Evolutionary conservation across 1,140 invertebrate genomes (phyloP).

Genomic region (Homalodisca vitripennis): DNA sequence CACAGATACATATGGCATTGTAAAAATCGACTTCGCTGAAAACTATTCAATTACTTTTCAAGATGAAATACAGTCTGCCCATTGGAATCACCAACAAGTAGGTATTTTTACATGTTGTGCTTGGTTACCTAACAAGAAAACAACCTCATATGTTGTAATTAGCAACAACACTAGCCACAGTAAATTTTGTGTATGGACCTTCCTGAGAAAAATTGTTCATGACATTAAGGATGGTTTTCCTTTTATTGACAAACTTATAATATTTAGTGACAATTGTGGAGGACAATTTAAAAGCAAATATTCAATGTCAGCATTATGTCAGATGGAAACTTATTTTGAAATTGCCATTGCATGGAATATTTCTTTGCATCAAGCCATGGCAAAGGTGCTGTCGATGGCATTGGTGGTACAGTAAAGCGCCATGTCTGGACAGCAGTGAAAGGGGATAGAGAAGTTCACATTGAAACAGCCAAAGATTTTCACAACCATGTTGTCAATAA

Average conservation of each 20-base stretch:
- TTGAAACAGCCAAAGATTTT: no score
- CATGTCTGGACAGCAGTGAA: conserved; percentile 29
- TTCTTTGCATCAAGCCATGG: conserved; percentile 45
- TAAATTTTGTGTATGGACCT: neutral
- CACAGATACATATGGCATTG: neutral
- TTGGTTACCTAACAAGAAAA: conserved; percentile 8
- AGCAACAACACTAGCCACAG: neutral
- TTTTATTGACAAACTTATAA: neutral
- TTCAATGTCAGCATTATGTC: neutral
- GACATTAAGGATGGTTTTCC: neutral
- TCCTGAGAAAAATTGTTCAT: neutral
- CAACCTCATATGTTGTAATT: neutral
- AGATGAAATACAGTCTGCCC: conserved; percentile 31
- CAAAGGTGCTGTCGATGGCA: conserved; percentile 45
- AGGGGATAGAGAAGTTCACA: conserved; percentile 8
- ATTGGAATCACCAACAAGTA: conserved; percentile 29
- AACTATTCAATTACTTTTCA: conserved; percentile 13
- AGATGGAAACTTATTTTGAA: neutral
- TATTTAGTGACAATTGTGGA: neutral
- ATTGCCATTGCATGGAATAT: conserved; percentile 41
- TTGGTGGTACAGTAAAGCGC: conserved; percentile 43
- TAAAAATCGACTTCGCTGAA: conserved; percentile 32
- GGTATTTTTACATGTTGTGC: conserved; percentile 23
- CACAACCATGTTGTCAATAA: no score
- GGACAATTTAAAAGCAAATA: conserved; percentile 1